Evolutionary conservation across 2,113 vertebrate genomes (phyloP), one percentile per base, ranked within the genome.

Genomic region (Illadopsis cleaveri): DNA sequence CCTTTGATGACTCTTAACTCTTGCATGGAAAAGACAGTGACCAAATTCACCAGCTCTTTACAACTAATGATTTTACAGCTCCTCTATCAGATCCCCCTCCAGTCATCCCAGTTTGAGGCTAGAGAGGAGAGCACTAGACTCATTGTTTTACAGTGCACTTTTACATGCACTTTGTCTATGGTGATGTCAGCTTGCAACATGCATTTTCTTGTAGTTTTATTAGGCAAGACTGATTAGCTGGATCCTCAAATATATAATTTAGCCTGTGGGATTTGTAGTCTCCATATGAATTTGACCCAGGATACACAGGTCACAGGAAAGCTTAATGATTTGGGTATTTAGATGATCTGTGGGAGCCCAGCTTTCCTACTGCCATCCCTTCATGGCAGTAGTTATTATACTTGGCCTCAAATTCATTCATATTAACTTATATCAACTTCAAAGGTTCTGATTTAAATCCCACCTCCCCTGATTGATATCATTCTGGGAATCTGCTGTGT

Each of bases 61-160:
- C 62, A 73, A 15, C 89, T 89, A 86, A 94, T 94, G 86, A 66
- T 81, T 97, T 96, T 95, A 95, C 53, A 94, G 80, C 80, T 81
- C 33, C 38, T 83, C 35, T 95, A 81, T 90, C 90, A 90, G 82
- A 93, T 95, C 13, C 9, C 44, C 30, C 76, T 96, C 79, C 71
- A 90, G 82, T 66, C 58, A 83, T 73, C 45, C 33, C 79, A 47
- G 54, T 95, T 65, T 90, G 76, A 89, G 35, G 51, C 56, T 58
- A 57, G 23, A 80, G 19, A 94, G 60, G 18, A 66, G 24, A 94
- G 86, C 56, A 81, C 38, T 62, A 54, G 47, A 38, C 16, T 64
- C 50, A 18, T 80, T 92, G 84, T 66, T 95, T 94, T 91, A 61
- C 50, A 70, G 75, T 73, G 71, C 7, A 44, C 21, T 86, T 93